Conservation (phyloP, 2,888 invertebrate species). For the Rosalia funebris region DNA sequence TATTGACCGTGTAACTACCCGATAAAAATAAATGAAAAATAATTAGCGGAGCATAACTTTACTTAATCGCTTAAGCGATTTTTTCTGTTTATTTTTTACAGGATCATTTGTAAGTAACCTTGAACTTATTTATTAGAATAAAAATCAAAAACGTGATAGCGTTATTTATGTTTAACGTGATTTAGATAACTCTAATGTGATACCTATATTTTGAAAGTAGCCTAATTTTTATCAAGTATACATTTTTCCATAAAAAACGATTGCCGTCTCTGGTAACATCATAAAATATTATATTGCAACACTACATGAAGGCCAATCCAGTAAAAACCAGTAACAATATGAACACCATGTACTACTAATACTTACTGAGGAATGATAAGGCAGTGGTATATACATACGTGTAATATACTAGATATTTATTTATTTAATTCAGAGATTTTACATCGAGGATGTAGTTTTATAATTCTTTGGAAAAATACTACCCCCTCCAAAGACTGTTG, state of each 20-base stretch:
- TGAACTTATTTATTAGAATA: slow-evolving; percentile 5
- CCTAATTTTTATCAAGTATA: not conserved
- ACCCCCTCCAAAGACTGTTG: too few species aligned
- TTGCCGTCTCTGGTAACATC: not conserved
- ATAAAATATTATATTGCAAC: too few species aligned
- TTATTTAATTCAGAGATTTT: too few species aligned
- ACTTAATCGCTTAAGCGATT: not conserved
- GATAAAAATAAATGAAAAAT: not conserved
- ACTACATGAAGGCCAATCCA: too few species aligned
- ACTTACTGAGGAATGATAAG: too few species aligned
- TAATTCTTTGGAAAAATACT: too few species aligned
- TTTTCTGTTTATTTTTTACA: not conserved
- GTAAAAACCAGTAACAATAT: too few species aligned
- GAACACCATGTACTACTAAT: too few species aligned
- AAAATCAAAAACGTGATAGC: not conserved
- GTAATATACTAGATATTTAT: too few species aligned
- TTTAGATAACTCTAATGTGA: not conserved
- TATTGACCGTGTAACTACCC: too few species aligned
- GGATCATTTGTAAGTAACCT: slow-evolving; percentile 10
- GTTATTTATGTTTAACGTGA: slow-evolving; percentile 6
- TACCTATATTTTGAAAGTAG: not conserved
- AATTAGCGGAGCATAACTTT: not conserved
- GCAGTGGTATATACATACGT: too few species aligned
- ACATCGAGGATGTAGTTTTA: too few species aligned
- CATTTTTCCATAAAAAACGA: not conserved